Percentiles rank a stretch among this genome's conserved stretches.
Conservation (phyloP, 2,797 vertebrate genomes). For the Diglossa cyanea region DNA sequence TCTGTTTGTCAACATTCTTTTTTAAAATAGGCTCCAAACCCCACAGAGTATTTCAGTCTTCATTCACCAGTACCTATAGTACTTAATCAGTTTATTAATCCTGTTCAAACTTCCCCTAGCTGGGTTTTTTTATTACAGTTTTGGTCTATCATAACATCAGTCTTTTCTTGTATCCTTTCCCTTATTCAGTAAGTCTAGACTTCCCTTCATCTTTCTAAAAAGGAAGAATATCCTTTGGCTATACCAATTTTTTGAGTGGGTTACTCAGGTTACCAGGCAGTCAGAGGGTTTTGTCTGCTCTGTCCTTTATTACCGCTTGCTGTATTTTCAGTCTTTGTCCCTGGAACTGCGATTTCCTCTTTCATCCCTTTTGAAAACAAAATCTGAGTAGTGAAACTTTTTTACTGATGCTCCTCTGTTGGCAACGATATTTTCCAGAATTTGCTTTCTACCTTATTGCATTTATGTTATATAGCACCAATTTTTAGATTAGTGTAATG, state of each 20-base stretch:
- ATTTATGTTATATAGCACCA: background rate
- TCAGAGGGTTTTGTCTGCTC: background rate
- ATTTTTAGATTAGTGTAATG: background rate
- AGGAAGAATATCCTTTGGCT: background rate
- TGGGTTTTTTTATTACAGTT: background rate
- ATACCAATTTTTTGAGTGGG: background rate
- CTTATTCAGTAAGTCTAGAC: background rate
- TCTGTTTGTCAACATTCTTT: background rate
- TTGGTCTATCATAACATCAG: background rate
- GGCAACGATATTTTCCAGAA: background rate
- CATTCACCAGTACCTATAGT: background rate
- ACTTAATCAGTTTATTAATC: background rate
- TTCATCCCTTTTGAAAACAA: background rate
- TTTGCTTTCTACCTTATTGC: background rate
- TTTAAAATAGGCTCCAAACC: background rate
- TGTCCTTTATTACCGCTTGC: background rate
- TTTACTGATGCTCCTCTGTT: background rate
- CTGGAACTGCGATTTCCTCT: background rate
- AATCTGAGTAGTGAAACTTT: background rate
- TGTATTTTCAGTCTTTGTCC: background rate
- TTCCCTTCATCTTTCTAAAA: background rate
- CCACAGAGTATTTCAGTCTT: background rate
- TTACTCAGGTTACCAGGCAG: background rate
- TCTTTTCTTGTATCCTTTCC: background rate
- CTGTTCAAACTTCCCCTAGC: background rate